Base-by-base conservation (phyloP, 2,888 invertebrate genomes). In the Liposcelis brunnea region DNA sequence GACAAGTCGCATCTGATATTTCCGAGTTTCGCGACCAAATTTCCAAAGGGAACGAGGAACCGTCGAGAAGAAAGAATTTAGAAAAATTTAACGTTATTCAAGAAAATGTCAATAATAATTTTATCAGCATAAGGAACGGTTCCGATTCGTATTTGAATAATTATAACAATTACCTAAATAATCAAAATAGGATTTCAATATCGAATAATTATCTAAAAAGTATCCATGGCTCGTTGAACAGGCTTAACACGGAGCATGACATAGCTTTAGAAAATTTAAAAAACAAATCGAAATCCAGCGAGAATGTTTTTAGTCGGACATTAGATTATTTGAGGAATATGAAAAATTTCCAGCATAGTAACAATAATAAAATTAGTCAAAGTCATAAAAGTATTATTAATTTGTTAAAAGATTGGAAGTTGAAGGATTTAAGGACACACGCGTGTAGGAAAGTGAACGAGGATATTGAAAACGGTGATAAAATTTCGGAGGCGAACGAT, bases 1-100 rank as follows among this genome's bases (percentile, higher is more conserved):
- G 40, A 18, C 40, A 40, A 21, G 40, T 40, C 21, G 40, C 40
- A 8, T 40, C 40, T 19, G 40, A 40, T 40, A 40, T 40, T 40
- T 40, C 40, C 16, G 40, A 40, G 16, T 40, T 40, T 18, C 40
- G 26, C 4, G 26, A 26, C 8, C 4, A 26, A 26, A 26, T 26
- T 26, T 26, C 26, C 8, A 26, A 26, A 26, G 8, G 26, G 4
- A 26, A 26, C 26, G 26, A 26, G 26, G 26, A 26, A 26, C 26
- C 40, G 7, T 40, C 19, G 40, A 19, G 6, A 40, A 6, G 15
- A 14, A 16, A 40, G 19, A 40, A 40, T 16, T 12, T 19, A 21
- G 35, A 35, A 14, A 16, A 35, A 35, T 12, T n/a, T n/a, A 40
- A n/a, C 18, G 12, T n/a, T 8, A 14, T 19, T 8, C 10, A 40